These are phyloP conservation scores for Gonioctena quinquepunctata DNA, from an alignment of 1,140 invertebrate genomes.

Conservation along the genomic window DNA sequence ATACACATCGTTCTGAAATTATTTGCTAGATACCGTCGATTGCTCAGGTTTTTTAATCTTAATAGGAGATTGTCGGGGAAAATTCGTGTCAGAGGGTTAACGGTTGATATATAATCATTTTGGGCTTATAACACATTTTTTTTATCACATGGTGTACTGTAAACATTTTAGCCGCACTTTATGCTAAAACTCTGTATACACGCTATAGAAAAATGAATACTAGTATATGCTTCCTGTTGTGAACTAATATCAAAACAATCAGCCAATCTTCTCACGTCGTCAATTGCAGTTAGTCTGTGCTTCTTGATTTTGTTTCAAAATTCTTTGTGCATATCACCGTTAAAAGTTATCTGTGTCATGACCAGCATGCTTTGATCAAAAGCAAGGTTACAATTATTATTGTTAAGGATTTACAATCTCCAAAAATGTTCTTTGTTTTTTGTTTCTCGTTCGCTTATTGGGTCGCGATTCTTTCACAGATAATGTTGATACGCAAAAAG, in stretches of 20 bases:
- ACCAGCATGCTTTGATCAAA: background rate
- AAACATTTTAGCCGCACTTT: too few relatives aligned
- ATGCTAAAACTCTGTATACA: too few relatives aligned
- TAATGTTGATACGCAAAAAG: background rate
- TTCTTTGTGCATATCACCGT: background rate
- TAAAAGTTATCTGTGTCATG: constrained; percentile 7
- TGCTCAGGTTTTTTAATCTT: too few relatives aligned
- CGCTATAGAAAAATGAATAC: too few relatives aligned
- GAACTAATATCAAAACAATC: background rate
- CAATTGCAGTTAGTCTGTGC: background rate
- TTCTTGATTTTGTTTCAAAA: background rate
- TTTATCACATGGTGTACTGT: too few relatives aligned
- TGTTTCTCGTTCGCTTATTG: background rate
- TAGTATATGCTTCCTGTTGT: too few relatives aligned
- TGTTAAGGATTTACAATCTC: constrained; percentile 1
- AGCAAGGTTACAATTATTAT: background rate
- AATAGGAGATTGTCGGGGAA: too few relatives aligned
- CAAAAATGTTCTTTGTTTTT: background rate
- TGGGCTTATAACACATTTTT: too few relatives aligned
- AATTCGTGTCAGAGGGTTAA: too few relatives aligned
- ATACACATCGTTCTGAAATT: too few relatives aligned
- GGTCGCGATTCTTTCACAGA: background rate
- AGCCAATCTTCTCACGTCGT: background rate
- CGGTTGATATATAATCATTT: too few relatives aligned
- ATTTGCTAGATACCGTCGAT: too few relatives aligned